Percentiles rank a stretch among this genome's conserved stretches.
phyloP scores from a whole-genome alignment of 2,888 invertebrate genomes.

The Saturnia japonica region DNA sequence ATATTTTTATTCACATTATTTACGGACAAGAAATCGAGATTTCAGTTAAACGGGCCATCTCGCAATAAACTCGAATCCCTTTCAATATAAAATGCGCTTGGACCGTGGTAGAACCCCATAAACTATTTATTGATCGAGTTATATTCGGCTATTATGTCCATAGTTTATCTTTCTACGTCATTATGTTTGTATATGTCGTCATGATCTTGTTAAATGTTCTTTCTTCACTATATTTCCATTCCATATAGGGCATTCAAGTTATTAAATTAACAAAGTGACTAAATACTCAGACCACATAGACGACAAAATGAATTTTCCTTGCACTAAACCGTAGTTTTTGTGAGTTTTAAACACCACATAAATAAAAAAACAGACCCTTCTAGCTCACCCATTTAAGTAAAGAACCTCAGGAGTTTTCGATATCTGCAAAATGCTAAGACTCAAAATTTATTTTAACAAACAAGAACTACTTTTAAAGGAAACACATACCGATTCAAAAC shows the following conservation, averaged over 20 bases:
- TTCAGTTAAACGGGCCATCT: conserved; percentile 59
- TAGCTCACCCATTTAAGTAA: neutral
- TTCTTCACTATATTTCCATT: too few relatives aligned
- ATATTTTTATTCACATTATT: conserved; percentile 49
- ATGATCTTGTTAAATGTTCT: neutral
- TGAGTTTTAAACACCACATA: neutral
- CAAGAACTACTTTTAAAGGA: too few relatives aligned
- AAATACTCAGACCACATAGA: too few relatives aligned
- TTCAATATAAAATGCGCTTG: conserved; percentile 50
- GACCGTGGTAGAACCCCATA: conserved; percentile 37
- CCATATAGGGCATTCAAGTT: too few relatives aligned
- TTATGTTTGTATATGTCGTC: conserved; percentile 18
- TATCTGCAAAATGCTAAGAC: too few relatives aligned
- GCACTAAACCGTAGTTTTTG: too few relatives aligned
- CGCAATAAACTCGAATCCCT: conserved; percentile 52
- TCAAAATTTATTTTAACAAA: too few relatives aligned
- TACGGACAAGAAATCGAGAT: conserved; percentile 65
- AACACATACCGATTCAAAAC: too few relatives aligned
- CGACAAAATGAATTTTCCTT: too few relatives aligned
- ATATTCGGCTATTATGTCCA: conserved; percentile 34
- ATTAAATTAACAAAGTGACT: too few relatives aligned
- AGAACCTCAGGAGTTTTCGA: neutral
- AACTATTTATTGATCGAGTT: conserved; percentile 62
- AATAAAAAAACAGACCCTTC: neutral
- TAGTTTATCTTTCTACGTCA: conserved; percentile 16